phyloP scores from a whole-genome alignment of 2,888 invertebrate species.

The Scaptomyza reducta region DNA sequence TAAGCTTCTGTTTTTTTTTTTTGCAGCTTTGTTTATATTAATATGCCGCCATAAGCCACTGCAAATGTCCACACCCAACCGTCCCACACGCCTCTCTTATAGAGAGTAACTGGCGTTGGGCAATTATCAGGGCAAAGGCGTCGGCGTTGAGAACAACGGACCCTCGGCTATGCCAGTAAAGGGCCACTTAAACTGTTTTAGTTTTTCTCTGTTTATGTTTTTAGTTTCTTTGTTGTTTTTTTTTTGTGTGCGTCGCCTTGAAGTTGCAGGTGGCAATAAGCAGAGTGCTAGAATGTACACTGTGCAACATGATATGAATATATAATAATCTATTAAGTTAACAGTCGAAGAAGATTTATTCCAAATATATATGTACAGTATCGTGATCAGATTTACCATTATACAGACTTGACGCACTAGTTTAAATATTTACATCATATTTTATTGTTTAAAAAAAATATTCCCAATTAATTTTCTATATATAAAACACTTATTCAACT shows the following conservation, averaged over 20 bases:
- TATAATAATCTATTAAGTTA: background rate
- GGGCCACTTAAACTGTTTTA: constrained; percentile 77
- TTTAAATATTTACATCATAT: no score
- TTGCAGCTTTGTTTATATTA: constrained; percentile 48
- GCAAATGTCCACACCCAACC: constrained; percentile 32
- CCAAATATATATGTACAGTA: no score
- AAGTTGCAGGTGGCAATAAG: constrained; percentile 52
- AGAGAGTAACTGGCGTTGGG: constrained; percentile 20
- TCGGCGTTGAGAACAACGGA: constrained; percentile 8
- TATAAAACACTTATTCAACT: no score
- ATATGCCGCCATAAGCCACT: constrained; percentile 52
- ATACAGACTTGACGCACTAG: no score
- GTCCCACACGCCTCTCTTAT: background rate
- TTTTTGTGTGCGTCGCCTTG: constrained; percentile 40
- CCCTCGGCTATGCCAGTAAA: constrained; percentile 71
- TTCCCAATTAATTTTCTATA: no score
- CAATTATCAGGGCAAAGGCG: constrained; percentile 52
- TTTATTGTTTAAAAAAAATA: no score
- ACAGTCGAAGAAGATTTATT: no score
- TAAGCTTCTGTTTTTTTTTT: constrained; percentile 7
- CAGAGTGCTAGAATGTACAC: constrained; percentile 21
- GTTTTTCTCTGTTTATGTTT: constrained; percentile 45
- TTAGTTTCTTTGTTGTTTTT: background rate
- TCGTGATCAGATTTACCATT: no score
- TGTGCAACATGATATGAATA: constrained; percentile 12